Base-by-base conservation (phyloP, 2,797 vertebrate species). In the Eptatretus atami region DNA sequence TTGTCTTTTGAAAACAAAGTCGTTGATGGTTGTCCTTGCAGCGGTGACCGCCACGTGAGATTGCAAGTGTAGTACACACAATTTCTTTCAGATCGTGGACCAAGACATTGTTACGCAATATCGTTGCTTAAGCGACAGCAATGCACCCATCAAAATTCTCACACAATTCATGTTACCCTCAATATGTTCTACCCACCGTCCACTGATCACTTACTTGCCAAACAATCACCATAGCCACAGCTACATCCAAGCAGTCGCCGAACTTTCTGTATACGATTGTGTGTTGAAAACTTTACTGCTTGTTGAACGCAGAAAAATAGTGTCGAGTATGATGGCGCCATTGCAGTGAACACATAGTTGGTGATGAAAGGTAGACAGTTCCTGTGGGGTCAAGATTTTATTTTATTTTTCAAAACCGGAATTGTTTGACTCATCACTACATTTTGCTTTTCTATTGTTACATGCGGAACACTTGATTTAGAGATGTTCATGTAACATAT, bases 1-100 rank as follows among this genome's bases (percentile, higher is more conserved):
- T 95, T 96, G 68, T 96, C 92, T 76, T 98, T 98, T 63, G 90
- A 85, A 75, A 98, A 98, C 87, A 96, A 87, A 0, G 90, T 98
- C 72, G 87, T 95, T 0, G 90, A 67, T 96, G 90, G 67, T 98
- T 88, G 0, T 95, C 87, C 12, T 92, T 83, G 1, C 81, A 85
- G 71, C 87, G 77, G n/a, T 1, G 92, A 98, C 66, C 84, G 76
- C 90, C 87, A 98, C 0, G 90, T 98, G 6, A 96, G 71, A 73
- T 96, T 54, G 86, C 86, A 76, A 98, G 73, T 53, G 84, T 81
- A 57, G 90, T 74, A 98, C 86, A 74, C 92, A 96, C 90, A n/a
- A 96, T 98, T 71, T 96, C 92, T 71, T 95, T 95, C 70, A 95
- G 76, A 73, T 94, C 92, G 67, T 53, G 63, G 71, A 54, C n/a